These are phyloP conservation scores for Pedionomus torquatus DNA, from an alignment of 2,113 vertebrate species.

Conservation along the genomic window DNA sequence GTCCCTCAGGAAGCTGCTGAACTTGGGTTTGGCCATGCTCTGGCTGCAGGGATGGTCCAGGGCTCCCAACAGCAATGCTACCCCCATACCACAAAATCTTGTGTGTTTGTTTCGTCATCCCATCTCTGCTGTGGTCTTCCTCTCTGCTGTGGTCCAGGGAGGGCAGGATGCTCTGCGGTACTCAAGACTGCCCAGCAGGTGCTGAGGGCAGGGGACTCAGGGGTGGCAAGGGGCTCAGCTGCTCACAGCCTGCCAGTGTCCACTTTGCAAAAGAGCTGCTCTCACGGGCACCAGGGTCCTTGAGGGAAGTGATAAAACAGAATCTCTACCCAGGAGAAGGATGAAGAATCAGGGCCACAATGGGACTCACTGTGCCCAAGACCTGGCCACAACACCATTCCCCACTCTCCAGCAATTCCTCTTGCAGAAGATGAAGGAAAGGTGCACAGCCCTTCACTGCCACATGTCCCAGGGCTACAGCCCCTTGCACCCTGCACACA, in stretches of 20 bases:
- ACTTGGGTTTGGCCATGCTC: background rate
- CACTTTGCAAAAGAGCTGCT: background rate
- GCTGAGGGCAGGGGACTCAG: background rate
- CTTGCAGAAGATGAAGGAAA: background rate
- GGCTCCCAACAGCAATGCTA: background rate
- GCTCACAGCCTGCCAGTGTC: background rate
- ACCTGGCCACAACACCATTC: accelerated
- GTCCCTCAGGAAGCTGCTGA: background rate
- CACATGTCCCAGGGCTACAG: background rate
- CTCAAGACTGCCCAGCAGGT: background rate
- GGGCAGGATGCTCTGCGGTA: background rate
- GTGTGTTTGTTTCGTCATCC: background rate
- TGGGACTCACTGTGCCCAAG: background rate
- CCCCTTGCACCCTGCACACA: background rate
- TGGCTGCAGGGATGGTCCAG: background rate
- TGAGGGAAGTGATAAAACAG: background rate
- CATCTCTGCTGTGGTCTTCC: background rate
- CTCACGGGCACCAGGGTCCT: background rate
- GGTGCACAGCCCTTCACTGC: background rate
- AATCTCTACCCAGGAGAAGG: background rate
- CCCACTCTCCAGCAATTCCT: background rate
- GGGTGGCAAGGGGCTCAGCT: background rate
- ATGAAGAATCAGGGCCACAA: background rate
- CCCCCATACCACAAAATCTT: background rate
- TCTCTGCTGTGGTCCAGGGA: background rate